These are phyloP conservation scores for Meiosimyza decipiens DNA, from an alignment of 2,888 invertebrate genomes.

Conservation along the genomic window DNA sequence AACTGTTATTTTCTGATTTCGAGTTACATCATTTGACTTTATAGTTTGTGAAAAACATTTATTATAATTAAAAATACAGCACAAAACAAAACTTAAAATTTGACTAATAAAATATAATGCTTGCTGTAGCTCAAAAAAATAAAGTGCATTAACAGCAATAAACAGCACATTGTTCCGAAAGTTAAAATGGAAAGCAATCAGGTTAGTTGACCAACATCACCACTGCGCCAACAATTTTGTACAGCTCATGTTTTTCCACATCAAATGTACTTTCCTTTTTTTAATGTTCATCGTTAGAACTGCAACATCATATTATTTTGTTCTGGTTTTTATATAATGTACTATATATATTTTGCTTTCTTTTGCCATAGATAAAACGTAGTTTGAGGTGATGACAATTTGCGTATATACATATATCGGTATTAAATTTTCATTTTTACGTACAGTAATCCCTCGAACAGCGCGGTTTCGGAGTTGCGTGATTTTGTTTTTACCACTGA, in stretches of 20 bases:
- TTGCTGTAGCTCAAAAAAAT: conserved; percentile 41
- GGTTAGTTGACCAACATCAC: conserved; percentile 48
- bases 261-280: no score
- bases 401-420: no score
- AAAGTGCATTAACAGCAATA: conserved; percentile 42
- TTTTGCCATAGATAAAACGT: not conserved
- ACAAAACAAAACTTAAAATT: conserved; percentile 20
- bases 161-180: conserved; percentile 36
- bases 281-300: not conserved
- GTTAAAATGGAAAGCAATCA: conserved; percentile 52
- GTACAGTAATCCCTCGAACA: no score
- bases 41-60: conserved; percentile 41
- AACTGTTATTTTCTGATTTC: conserved; percentile 13
- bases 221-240: conserved; percentile 16
- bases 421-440: no score
- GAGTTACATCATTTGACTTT: conserved; percentile 50
- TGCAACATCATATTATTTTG: conserved; percentile 26
- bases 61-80: conserved; percentile 14
- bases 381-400: no score
- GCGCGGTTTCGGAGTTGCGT: no score
- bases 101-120: conserved; percentile 20
- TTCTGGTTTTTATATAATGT: conserved; percentile 20
- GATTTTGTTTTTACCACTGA: no score
- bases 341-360: not conserved
- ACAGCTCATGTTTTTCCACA: conserved; percentile 17